These are phyloP conservation scores for Aporrectodea caliginosa DNA, from an alignment of 1,140 invertebrate genomes.

Conservation along the genomic window DNA sequence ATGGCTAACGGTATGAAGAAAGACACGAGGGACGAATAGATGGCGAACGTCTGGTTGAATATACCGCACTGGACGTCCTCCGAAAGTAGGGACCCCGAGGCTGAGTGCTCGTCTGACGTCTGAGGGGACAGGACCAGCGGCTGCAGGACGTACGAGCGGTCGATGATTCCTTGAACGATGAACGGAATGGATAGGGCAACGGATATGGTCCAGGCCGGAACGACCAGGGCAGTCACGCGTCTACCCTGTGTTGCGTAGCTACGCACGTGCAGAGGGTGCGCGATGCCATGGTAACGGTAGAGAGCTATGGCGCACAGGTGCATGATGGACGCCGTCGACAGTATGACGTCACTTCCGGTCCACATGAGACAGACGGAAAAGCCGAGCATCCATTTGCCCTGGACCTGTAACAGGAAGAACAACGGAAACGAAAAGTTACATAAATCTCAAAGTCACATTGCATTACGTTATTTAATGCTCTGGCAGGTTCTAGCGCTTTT, in stretches of 20 bases:
- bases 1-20: constrained; percentile 93
- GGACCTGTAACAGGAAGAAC: constrained; percentile 12
- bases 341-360: constrained; percentile 32
- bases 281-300: constrained; percentile 27
- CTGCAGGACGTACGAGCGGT: constrained; percentile 15
- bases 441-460: too few species aligned
- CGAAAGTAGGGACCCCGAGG: too few species aligned
- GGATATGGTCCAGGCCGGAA: constrained; percentile 24
- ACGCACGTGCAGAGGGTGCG: constrained; percentile 17
- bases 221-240: constrained; percentile 16
- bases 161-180: constrained; percentile 20
- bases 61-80: constrained; percentile 17
- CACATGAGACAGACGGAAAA: constrained; percentile 26
- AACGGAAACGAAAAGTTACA: too few species aligned
- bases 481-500: too few species aligned
- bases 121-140: background rate
- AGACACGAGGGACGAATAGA: constrained; percentile 90
- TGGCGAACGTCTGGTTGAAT: constrained; percentile 45
- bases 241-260: constrained; percentile 9
- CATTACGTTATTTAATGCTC: too few species aligned
- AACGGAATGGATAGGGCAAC: constrained; percentile 27
- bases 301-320: constrained; percentile 32
- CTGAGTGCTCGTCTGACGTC: background rate
- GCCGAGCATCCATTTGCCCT: constrained; percentile 22
- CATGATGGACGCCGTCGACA: constrained; percentile 29